Conservation (phyloP, 2,797 vertebrate species). For the Moxostoma hubbsi region DNA sequence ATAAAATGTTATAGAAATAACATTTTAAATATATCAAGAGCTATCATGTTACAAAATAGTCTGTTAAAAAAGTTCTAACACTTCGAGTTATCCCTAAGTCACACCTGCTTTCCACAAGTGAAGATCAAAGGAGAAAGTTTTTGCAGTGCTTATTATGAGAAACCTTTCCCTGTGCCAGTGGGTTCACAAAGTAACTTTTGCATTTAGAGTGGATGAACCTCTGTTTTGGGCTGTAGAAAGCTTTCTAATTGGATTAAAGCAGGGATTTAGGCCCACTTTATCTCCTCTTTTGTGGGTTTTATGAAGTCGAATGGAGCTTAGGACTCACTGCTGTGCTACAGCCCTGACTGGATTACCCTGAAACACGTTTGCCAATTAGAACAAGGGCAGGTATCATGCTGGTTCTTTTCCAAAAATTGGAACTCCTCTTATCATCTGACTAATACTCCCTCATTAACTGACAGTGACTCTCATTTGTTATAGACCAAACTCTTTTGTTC, state of each 20-base stretch:
- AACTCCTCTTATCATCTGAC: constrained; percentile 68
- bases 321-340: constrained; percentile 54
- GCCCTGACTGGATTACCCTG: constrained; percentile 69
- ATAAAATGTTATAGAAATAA: too few relatives aligned
- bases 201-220: constrained; percentile 71
- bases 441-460: constrained; percentile 68
- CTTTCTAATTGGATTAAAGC: constrained; percentile 79
- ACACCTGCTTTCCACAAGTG: constrained; percentile 52
- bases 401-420: constrained; percentile 68
- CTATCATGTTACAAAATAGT: too few relatives aligned
- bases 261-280: constrained; percentile 29
- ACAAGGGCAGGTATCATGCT: constrained; percentile 75
- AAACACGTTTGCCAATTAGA: constrained; percentile 78
- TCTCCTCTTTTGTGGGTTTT: constrained; percentile 52
- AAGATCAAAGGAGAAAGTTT: constrained; percentile 56
- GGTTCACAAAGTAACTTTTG: constrained; percentile 67
- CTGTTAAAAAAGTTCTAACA: background rate
- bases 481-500: constrained; percentile 49
- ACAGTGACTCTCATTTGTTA: constrained; percentile 45
- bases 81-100: background rate
- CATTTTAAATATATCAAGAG: too few relatives aligned
- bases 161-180: constrained; percentile 63
- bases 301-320: constrained; percentile 60
- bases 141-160: too few relatives aligned
- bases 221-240: constrained; percentile 69